Percentiles rank a stretch among this genome's conserved stretches.
Evolutionary conservation across 2,113 vertebrate genomes (phyloP).

Genomic region (Hassar affinis): DNA sequence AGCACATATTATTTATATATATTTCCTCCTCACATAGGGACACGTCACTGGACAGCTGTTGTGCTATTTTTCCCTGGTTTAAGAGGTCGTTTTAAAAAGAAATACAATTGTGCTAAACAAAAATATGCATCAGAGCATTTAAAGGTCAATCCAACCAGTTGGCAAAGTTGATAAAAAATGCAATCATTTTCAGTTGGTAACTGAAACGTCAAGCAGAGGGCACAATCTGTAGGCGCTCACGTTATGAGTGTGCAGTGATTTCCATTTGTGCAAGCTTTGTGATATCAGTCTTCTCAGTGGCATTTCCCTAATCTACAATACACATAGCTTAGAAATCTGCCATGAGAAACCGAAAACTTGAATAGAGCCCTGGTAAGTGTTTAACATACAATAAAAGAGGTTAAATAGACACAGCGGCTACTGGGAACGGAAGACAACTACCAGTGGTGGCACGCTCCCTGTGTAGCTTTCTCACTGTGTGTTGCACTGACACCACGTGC

Average conservation of each 20-base stretch:
- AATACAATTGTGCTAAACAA: not conserved
- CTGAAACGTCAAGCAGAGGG: conserved; percentile 48
- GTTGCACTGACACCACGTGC: not conserved
- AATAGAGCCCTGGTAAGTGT: not conserved
- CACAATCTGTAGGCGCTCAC: conserved; percentile 40
- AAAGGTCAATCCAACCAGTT: not conserved
- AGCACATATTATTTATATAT: conserved; percentile 58
- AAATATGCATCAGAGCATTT: not conserved
- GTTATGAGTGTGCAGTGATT: conserved; percentile 47
- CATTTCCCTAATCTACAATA: conserved; percentile 35
- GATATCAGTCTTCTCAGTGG: conserved; percentile 38
- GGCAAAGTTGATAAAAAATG: not conserved
- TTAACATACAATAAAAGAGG: not conserved
- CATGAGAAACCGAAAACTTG: conserved; percentile 3
- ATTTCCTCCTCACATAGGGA: conserved; percentile 49
- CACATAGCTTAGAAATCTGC: not conserved
- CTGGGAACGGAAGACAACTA: not conserved
- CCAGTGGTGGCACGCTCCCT: not conserved
- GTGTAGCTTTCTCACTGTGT: conserved; percentile 1
- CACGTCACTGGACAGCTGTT: conserved; percentile 61
- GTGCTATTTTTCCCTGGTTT: conserved; percentile 54
- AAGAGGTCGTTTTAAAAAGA: not conserved
- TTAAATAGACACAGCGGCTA: not conserved
- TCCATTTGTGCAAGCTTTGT: conserved; percentile 37
- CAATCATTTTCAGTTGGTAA: conserved; percentile 32